Evolutionary conservation across 2,888 invertebrate species (phyloP).

Genomic region (Ptychoptera contaminata): DNA sequence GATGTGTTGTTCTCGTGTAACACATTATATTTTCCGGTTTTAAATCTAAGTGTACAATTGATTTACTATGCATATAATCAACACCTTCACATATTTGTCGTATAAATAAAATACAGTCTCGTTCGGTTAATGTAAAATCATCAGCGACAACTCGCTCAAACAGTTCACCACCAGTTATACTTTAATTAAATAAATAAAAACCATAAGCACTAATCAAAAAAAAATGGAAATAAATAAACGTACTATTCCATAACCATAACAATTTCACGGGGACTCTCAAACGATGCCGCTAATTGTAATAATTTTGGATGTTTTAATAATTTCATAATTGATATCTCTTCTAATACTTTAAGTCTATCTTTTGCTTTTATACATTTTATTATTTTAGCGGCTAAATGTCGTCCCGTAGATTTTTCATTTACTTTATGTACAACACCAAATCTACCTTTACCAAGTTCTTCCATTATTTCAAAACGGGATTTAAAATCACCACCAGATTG

Average conservation of each 20-base stretch:
- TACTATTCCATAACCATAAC: conserved; percentile 87
- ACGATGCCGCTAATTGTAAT: conserved; percentile 67
- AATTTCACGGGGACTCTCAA: conserved; percentile 58
- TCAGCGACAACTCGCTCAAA: conserved; percentile 88
- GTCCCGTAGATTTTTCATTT: conserved; percentile 44
- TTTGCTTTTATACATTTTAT: conserved; percentile 55
- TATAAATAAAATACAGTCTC: conserved; percentile 69
- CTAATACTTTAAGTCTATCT: conserved; percentile 58
- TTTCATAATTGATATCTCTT: conserved; percentile 80
- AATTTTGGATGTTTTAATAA: conserved; percentile 68
- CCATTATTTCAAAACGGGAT: conserved; percentile 45
- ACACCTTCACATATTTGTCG: conserved; percentile 85
- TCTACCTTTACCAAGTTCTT: conserved; percentile 60
- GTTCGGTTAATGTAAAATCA: conserved; percentile 81
- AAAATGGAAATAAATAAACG: conserved; percentile 28
- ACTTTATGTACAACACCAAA: conserved; percentile 57
- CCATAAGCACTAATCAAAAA: conserved; percentile 1
- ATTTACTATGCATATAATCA: conserved; percentile 70
- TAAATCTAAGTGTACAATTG: conserved; percentile 77
- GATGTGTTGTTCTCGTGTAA: conserved; percentile 64
- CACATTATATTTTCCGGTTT: conserved; percentile 97
- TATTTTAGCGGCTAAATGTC: conserved; percentile 68
- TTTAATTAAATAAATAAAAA: conserved; percentile 28
- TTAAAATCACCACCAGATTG: conserved; percentile 43
- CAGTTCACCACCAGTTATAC: conserved; percentile 83